phyloP scores from a whole-genome alignment of 2,113 vertebrate genomes.

The Hemicordylus capensis region DNA sequence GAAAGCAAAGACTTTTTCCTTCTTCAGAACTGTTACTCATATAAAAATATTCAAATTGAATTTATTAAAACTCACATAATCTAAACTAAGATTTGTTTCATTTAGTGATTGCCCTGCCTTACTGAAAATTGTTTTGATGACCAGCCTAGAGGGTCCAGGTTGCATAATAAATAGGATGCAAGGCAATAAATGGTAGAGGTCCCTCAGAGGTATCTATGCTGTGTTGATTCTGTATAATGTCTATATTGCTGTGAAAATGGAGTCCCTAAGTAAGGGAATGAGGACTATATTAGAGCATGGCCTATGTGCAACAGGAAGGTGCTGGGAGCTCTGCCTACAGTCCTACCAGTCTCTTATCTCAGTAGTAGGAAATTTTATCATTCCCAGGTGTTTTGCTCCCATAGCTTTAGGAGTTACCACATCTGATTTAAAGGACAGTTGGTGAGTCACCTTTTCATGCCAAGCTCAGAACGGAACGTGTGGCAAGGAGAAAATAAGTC shows the following conservation, averaged over 20 bases:
- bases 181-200: background rate
- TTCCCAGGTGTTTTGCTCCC: slow-evolving; percentile 73
- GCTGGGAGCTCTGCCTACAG: background rate
- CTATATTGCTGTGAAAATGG: background rate
- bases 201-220: background rate
- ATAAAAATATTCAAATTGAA: background rate
- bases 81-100: background rate
- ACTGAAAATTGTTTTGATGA: background rate
- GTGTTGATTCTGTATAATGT: background rate
- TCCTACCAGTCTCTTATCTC: slow-evolving; percentile 50
- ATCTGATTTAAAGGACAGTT: background rate
- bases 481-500: background rate
- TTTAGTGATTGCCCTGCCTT: background rate
- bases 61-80: background rate
- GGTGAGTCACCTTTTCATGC: background rate
- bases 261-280: background rate
- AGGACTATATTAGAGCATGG: background rate
- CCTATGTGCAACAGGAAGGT: background rate
- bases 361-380: slow-evolving; percentile 32
- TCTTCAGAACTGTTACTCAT: background rate
- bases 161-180: background rate
- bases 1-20: background rate
- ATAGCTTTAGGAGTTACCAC: background rate
- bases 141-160: background rate
- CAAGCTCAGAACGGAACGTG: accelerated